phyloP scores from a whole-genome alignment of 2,888 invertebrate genomes.

The Iphiclides podalirius region DNA sequence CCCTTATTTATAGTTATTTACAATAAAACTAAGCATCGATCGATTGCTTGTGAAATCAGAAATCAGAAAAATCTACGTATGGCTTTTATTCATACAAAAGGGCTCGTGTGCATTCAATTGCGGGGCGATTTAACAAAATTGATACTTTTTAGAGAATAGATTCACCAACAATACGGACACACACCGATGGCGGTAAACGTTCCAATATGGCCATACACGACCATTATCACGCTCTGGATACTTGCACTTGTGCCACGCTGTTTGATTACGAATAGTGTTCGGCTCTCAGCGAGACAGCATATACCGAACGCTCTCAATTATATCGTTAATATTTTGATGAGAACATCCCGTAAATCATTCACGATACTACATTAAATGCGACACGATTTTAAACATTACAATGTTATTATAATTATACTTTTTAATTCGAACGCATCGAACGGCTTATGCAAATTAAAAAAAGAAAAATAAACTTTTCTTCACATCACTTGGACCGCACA shows the following conservation, averaged over 20 bases:
- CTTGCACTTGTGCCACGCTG: slow-evolving; percentile 49
- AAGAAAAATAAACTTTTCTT: too few relatives aligned
- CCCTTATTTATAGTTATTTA: too few relatives aligned
- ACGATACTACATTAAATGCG: too few relatives aligned
- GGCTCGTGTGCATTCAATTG: too few relatives aligned
- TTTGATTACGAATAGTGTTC: slow-evolving; percentile 50
- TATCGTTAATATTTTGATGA: background rate
- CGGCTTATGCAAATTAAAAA: slow-evolving; percentile 1
- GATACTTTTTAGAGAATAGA: background rate
- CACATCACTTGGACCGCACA: too few relatives aligned
- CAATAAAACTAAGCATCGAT: background rate
- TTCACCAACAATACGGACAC: slow-evolving; percentile 25
- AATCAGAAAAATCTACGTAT: too few relatives aligned
- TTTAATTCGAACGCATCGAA: background rate
- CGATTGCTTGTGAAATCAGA: too few relatives aligned
- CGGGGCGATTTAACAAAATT: background rate
- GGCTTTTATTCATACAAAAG: too few relatives aligned
- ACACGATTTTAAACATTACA: too few relatives aligned
- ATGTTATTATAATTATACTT: too few relatives aligned
- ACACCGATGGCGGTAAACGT: slow-evolving; percentile 31
- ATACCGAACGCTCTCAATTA: slow-evolving; percentile 24
- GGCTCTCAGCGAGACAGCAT: slow-evolving; percentile 35
- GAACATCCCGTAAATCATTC: too few relatives aligned
- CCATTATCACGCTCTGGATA: slow-evolving; percentile 61
- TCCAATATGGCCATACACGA: slow-evolving; percentile 32